Percentiles rank a stretch among this genome's conserved stretches.
Conservation (phyloP, 2,888 invertebrate species). For the Lagria hirta region DNA sequence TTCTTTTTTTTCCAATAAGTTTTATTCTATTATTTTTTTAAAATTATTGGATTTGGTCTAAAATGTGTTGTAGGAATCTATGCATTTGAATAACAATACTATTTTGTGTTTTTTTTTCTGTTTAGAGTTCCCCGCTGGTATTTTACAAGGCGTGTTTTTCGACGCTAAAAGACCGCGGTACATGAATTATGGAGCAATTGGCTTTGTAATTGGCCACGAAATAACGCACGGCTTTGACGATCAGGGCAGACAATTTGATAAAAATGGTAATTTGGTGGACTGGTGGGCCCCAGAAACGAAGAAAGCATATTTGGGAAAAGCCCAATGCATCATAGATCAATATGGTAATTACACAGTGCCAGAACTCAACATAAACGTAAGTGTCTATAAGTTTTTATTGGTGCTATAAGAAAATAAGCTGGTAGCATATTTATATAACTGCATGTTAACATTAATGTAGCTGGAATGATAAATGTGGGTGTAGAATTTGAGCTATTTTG, state of each 20-base stretch:
- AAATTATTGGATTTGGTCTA: no score
- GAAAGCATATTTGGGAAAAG: slow-evolving; percentile 77
- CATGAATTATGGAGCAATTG: slow-evolving; percentile 91
- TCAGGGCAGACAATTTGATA: slow-evolving; percentile 90
- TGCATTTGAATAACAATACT: no score
- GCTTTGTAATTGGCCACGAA: slow-evolving; percentile 90
- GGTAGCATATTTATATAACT: neutral
- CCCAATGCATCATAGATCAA: slow-evolving; percentile 90
- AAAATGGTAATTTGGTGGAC: slow-evolving; percentile 85
- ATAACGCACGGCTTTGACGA: slow-evolving; percentile 90
- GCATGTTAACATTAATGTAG: no score
- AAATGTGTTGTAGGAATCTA: no score
- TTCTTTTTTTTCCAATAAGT: no score
- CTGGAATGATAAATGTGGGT: no score
- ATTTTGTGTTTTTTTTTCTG: no score
- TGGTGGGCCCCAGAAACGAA: slow-evolving; percentile 92
- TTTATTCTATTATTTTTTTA: no score
- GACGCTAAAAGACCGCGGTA: slow-evolving; percentile 84
- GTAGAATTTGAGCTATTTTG: no score
- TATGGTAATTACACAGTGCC: slow-evolving; percentile 87
- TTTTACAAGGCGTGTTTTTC: slow-evolving; percentile 90
- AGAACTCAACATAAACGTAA: slow-evolving; percentile 73
- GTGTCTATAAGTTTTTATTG: no score
- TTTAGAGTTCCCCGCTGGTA: slow-evolving; percentile 95
- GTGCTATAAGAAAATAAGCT: neutral